A percentile compares a stretch with the other conserved stretches of the same genome.
These are phyloP conservation scores for Sebastolobus altivelis DNA, from an alignment of 2,797 vertebrate genomes.

Conservation along the genomic window DNA sequence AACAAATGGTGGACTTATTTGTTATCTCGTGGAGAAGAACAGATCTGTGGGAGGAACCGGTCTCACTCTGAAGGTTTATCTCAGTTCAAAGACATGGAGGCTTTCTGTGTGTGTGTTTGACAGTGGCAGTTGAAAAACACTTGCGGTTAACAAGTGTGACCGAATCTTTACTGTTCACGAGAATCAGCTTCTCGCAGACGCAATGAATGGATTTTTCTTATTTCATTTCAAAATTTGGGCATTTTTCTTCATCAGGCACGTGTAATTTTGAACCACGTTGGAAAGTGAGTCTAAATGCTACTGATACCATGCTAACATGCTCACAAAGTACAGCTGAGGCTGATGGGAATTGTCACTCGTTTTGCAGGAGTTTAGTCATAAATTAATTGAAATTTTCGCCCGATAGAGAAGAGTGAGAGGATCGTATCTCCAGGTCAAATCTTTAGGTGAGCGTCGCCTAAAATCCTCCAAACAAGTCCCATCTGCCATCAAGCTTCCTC, in stretches of 20 bases:
- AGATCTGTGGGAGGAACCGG: constrained; percentile 30
- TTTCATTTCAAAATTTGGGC: background rate
- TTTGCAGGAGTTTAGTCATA: background rate
- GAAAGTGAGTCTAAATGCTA: background rate
- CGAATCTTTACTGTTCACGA: background rate
- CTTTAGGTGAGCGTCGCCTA: background rate
- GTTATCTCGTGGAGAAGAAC: background rate
- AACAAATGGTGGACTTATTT: background rate
- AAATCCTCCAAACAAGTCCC: background rate
- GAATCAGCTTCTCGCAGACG: background rate
- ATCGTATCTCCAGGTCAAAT: fast-evolving
- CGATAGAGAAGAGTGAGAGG: background rate
- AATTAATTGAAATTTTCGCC: background rate
- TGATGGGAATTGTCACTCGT: background rate
- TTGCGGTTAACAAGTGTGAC: background rate
- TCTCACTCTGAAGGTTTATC: constrained; percentile 50
- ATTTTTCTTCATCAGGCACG: constrained; percentile 44
- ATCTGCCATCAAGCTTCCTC: background rate
- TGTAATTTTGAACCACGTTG: background rate
- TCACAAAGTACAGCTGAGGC: background rate
- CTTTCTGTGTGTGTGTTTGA: background rate
- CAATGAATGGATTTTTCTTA: background rate
- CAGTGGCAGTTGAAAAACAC: background rate
- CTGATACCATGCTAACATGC: background rate
- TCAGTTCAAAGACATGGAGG: background rate